phyloP scores from a whole-genome alignment of 2,797 vertebrate species.

The Danio aesculapii region DNA sequence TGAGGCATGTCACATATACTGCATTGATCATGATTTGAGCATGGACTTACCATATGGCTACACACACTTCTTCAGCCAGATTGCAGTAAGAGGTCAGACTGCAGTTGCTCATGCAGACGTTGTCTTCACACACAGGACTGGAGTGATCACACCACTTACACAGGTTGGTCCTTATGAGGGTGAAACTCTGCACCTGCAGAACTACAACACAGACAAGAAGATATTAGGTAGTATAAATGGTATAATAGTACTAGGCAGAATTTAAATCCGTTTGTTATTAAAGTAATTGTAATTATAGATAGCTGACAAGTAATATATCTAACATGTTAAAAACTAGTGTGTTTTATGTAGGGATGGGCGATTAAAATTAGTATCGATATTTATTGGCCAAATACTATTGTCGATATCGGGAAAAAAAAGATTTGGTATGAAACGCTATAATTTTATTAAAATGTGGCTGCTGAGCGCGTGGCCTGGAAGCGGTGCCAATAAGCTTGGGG shows the following conservation, averaged over 20 bases:
- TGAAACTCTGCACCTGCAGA: constrained; percentile 67
- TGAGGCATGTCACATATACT: not conserved
- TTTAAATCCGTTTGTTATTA: not conserved
- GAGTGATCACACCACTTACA: constrained; percentile 89
- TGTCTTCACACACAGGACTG: constrained; percentile 79
- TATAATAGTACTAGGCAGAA: not conserved
- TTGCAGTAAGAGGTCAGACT: constrained; percentile 85
- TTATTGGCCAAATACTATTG: too few species aligned
- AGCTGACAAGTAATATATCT: not conserved
- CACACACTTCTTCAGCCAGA: constrained; percentile 84
- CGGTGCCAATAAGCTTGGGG: too few species aligned
- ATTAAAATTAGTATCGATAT: too few species aligned
- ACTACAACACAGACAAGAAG: constrained; percentile 67
- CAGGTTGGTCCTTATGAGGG: constrained; percentile 83
- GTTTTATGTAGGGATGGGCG: too few species aligned
- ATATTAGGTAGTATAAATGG: not conserved
- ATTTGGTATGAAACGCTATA: too few species aligned
- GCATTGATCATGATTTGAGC: constrained; percentile 10
- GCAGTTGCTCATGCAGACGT: constrained; percentile 88
- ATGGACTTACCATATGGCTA: constrained; percentile 85
- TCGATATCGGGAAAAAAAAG: too few species aligned
- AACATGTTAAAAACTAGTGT: too few species aligned
- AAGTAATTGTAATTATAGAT: not conserved
- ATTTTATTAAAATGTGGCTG: too few species aligned
- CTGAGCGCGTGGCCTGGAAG: too few species aligned